A percentile compares a stretch with the other conserved stretches of the same genome.
Evolutionary conservation across 2,797 vertebrate species (phyloP).

Genomic region (Lagocephalus sceleratus): DNA sequence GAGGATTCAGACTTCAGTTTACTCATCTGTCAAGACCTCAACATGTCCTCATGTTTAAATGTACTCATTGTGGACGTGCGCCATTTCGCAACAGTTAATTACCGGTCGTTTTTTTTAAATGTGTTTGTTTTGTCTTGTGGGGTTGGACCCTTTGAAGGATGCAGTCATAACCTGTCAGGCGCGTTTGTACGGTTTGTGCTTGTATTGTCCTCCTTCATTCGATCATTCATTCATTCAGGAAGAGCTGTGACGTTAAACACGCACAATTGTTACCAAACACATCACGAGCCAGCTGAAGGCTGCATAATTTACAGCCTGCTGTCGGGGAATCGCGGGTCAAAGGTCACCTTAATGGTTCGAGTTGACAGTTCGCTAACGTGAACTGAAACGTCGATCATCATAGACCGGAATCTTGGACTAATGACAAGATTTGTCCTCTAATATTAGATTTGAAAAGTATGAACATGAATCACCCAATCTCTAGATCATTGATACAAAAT

Average conservation of each 20-base stretch:
- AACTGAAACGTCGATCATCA: background rate
- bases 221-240: background rate
- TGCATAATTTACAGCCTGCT: slow-evolving; percentile 12
- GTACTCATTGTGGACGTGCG: background rate
- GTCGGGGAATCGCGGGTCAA: background rate
- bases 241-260: background rate
- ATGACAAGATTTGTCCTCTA: background rate
- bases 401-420: background rate
- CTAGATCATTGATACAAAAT: too few species aligned
- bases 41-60: slow-evolving; percentile 4
- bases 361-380: slow-evolving; percentile 8
- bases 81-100: background rate
- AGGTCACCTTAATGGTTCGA: background rate
- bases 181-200: slow-evolving; percentile 10
- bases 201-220: slow-evolving; percentile 1
- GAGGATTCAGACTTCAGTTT: slow-evolving; percentile 28
- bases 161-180: background rate
- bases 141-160: slow-evolving; percentile 1
- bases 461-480: too few species aligned
- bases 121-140: slow-evolving; percentile 1
- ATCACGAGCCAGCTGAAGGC: background rate
- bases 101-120: slow-evolving; percentile 1
- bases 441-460: too few species aligned
- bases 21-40: slow-evolving; percentile 25
- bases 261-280: background rate